Percentiles rank a stretch among this genome's conserved stretches.
Evolutionary conservation across 2,888 invertebrate species (phyloP).

Genomic region (Diabrotica balteata): DNA sequence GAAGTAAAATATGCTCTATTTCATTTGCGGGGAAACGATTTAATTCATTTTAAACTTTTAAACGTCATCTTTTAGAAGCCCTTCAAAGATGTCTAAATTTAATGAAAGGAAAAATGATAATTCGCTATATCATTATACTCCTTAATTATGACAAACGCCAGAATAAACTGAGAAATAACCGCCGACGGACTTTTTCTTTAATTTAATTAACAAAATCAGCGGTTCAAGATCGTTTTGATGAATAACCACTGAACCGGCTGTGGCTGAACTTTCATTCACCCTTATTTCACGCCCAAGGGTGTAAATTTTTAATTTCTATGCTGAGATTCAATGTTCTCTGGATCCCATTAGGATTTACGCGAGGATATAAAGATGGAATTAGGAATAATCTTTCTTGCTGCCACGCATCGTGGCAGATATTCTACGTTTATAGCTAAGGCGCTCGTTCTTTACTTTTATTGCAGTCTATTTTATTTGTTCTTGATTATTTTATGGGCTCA

Average conservation of each 20-base stretch:
- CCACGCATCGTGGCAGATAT: too few relatives aligned
- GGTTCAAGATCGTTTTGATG: slow-evolving; percentile 2
- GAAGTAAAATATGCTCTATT: too few relatives aligned
- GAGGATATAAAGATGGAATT: slow-evolving; percentile 2
- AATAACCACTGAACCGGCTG: neutral
- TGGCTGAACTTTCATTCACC: neutral
- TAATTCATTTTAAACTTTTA: too few relatives aligned
- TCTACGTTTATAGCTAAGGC: too few relatives aligned
- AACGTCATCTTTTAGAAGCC: too few relatives aligned
- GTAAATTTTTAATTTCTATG: slow-evolving; percentile 6
- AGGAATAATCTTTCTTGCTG: neutral
- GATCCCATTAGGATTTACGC: slow-evolving; percentile 1
- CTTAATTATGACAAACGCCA: neutral
- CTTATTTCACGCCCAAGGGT: slow-evolving; percentile 1
- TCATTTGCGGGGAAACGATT: too few relatives aligned
- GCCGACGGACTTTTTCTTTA: neutral
- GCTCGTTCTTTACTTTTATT: too few relatives aligned
- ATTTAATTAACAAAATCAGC: slow-evolving; percentile 6
- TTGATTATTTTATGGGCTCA: too few relatives aligned
- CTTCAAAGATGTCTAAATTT: too few relatives aligned
- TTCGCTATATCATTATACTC: too few relatives aligned
- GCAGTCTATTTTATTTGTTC: too few relatives aligned
- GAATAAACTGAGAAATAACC: neutral
- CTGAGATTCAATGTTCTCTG: neutral
- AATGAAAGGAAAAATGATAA: too few relatives aligned